Evolutionary conservation across 2,888 invertebrate species (phyloP), one percentile per base, ranked within the genome.

Genomic region (Trachelus stipa): DNA sequence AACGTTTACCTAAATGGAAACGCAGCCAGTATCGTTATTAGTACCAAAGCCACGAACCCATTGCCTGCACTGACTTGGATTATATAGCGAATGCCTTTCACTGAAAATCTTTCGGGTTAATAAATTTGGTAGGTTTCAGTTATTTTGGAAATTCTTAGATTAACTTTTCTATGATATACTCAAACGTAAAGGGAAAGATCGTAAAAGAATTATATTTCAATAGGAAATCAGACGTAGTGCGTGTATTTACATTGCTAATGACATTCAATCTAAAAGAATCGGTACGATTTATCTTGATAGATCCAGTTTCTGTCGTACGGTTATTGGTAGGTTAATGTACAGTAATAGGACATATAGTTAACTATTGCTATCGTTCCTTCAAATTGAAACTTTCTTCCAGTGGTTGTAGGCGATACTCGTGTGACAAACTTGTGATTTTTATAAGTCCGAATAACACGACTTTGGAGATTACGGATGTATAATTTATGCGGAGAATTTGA

Each of bases 31-130:
- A 56, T 56, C 40, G 40, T 56, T 56, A 56, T 56, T 56, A 23
- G 40, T 56, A 56, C 23, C 40, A 23, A 56, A 56, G 40, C 40
- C 40, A 56, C 40, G 40, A 56, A 56, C 40, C 15, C 23, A 23
- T 23, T 56, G 40, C 6, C 40, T 56, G 40, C 40, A 56, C 40
- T 56, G 23, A 56, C 40, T 56, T 56, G 40, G 40, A 56, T 15
- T 56, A 23, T 37, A 15, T 69, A 31, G 71, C 35, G 37, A 77
- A 56, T 77, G 79, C 80, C 80, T 82, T 83, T 81, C 83, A 81
- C 81, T 79, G 79, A 69, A 76, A 23, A 56, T 56, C 2, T 56
- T 56, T 9, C 2, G 1, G 23, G 15, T 1, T 56, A 23, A 56
- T 56, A 56, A 56, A 23, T 6, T 1, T 23, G 9, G 2, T 23